phyloP scores from a whole-genome alignment of 2,888 invertebrate species.

The Thumatha senex region DNA sequence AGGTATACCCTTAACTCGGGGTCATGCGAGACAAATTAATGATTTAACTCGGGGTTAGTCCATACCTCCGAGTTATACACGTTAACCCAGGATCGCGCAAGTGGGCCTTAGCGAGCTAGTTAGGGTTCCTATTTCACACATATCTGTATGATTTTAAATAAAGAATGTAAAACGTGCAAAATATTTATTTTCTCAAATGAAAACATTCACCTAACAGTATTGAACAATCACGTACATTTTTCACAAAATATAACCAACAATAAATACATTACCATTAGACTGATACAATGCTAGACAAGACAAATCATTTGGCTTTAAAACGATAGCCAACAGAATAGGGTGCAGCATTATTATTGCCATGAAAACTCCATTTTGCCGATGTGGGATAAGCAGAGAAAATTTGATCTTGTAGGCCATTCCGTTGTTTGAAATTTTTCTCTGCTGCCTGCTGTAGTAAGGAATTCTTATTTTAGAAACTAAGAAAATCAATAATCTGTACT shows the following conservation, averaged over 20 bases:
- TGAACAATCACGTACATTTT: neutral
- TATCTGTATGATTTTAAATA: too few species aligned
- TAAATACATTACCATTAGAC: neutral
- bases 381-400: constrained; percentile 59
- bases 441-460: constrained; percentile 4
- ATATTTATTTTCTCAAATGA: too few species aligned
- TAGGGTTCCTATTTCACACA: too few species aligned
- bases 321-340: constrained; percentile 29
- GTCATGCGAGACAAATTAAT: too few species aligned
- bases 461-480: neutral
- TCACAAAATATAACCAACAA: constrained; percentile 1
- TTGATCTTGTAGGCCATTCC: constrained; percentile 75
- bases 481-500: neutral
- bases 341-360: constrained; percentile 43
- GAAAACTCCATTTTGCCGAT: constrained; percentile 70
- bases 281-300: neutral
- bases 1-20: too few species aligned
- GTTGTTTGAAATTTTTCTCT: constrained; percentile 31
- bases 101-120: too few species aligned
- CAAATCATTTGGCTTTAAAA: constrained; percentile 5
- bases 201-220: neutral
- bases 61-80: too few species aligned
- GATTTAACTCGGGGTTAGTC: too few species aligned
- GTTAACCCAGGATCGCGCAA: too few species aligned
- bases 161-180: too few species aligned